Base-by-base conservation (phyloP, 2,888 invertebrate species). In the Calliphora vomitoria region DNA sequence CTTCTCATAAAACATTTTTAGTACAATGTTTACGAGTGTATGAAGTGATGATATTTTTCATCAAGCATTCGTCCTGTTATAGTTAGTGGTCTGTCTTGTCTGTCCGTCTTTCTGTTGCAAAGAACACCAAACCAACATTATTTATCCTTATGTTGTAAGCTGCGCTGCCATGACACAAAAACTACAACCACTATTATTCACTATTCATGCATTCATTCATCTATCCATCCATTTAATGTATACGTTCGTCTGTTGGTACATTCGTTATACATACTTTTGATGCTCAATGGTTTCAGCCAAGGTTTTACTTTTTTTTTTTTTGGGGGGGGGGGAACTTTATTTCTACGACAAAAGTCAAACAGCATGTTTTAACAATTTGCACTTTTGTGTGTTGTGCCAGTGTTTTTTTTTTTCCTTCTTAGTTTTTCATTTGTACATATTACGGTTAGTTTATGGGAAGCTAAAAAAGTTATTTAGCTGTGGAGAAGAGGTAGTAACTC, bases 301-400 rank as follows among this genome's bases (percentile, higher is more conserved):
- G 44, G 11, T 31, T 15, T 18, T 55, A 31, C 3, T 58, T 11
- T 44, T 53, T 5, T 76, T 20, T 76, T 68, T 55, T 31, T 15
- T 31, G n/a, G n/a, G n/a, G n/a, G n/a, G n/a, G 8, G n/a, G 18
- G 8, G 0, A 20, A 41, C 25, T 13, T 78, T 79, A 31, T 79
- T 38, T 79, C n/a, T 79, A 80, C 60, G 71, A 80, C 69, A 75
- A 79, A 75, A 85, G 80, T 80, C 80, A 80, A 85, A 85, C 55
- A 75, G 80, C 79, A 85, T 85, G 85, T 85, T 85, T 85, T 80
- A 85, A 62, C 74, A 80, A 80, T 75, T 75, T 85, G 60, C 75
- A 80, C 75, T 80, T 60, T 68, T 60, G 50, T 85, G 69, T 50
- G 44, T 71, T 66, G 38, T 64, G 69, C 47, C 79, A 35, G 47